These are phyloP conservation scores for Clitarchus hookeri DNA, from an alignment of 2,888 invertebrate genomes.

Conservation along the genomic window DNA sequence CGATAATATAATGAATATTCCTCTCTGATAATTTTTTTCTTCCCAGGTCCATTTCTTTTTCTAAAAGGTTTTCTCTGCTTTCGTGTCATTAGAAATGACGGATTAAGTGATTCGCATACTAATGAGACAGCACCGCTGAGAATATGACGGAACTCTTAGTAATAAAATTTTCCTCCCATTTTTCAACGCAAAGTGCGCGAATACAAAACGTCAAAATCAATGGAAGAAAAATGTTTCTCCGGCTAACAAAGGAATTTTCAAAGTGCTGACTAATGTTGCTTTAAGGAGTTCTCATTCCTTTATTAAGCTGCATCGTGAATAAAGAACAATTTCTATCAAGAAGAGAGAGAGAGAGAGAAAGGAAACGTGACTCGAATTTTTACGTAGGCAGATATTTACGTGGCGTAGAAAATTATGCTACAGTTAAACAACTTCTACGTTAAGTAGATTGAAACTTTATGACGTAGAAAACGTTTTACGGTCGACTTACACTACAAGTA, in stretches of 20 bases:
- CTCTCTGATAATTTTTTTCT: background rate
- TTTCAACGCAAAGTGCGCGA: background rate
- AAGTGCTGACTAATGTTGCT: conserved; percentile 9
- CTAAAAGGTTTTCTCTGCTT: background rate
- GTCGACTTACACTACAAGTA: too few species aligned
- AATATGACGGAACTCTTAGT: background rate
- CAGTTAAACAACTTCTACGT: too few species aligned
- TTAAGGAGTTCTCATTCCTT: background rate
- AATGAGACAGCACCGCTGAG: background rate
- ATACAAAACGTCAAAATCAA: background rate
- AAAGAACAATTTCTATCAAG: background rate
- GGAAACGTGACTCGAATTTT: background rate
- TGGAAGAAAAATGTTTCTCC: conserved; percentile 6
- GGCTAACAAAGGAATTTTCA: background rate
- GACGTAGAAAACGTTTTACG: too few species aligned
- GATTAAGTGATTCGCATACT: background rate
- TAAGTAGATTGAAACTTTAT: too few species aligned
- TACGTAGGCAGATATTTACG: background rate
- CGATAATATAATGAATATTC: background rate
- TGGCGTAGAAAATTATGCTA: too few species aligned
- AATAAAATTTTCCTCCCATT: background rate
- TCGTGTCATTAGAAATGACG: background rate
- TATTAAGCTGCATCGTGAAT: background rate
- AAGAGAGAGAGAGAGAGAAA: background rate
- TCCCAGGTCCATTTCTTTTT: background rate